A percentile compares a stretch with the other conserved stretches of the same genome.
Conservation (phyloP, 1,140 invertebrate species). For the Apis florea region DNA sequence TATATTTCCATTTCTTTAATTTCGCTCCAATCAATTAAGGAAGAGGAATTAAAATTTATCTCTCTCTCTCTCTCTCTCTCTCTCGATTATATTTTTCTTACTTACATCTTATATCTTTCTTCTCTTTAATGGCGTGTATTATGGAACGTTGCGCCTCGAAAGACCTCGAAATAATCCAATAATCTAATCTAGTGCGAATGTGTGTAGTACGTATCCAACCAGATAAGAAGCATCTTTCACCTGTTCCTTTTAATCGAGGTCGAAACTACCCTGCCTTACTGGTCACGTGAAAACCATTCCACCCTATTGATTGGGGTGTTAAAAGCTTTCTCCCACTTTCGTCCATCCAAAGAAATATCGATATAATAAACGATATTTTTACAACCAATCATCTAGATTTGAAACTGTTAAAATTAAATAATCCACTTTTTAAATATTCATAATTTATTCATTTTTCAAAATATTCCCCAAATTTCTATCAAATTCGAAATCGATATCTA, state of each 20-base stretch:
- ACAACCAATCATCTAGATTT: too few species aligned
- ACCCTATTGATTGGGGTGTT: not conserved
- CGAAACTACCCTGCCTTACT: not conserved
- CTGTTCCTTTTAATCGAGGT: conserved; percentile 23
- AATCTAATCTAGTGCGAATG: not conserved
- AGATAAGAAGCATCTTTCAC: not conserved
- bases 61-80: rapidly evolving
- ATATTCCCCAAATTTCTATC: too few species aligned
- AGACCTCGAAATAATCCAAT: conserved; percentile 13
- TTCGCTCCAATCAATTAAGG: not conserved
- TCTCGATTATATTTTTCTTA: too few species aligned
- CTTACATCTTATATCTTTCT: too few species aligned
- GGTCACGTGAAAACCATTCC: not conserved
- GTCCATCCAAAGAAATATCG: not conserved
- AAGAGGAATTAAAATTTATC: not conserved
- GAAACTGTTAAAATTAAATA: too few species aligned
- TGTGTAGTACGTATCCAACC: not conserved
- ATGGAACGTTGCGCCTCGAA: not conserved
- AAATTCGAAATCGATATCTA: too few species aligned
- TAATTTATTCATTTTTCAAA: too few species aligned
- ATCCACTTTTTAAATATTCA: too few species aligned
- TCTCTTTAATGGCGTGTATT: not conserved
- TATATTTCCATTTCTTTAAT: not conserved
- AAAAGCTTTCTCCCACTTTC: not conserved
- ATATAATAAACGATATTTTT: too few species aligned